Percentiles rank a stretch among this genome's conserved stretches.
phyloP scores from a whole-genome alignment of 1,140 invertebrate species.

The Magallana ariakensis region DNA sequence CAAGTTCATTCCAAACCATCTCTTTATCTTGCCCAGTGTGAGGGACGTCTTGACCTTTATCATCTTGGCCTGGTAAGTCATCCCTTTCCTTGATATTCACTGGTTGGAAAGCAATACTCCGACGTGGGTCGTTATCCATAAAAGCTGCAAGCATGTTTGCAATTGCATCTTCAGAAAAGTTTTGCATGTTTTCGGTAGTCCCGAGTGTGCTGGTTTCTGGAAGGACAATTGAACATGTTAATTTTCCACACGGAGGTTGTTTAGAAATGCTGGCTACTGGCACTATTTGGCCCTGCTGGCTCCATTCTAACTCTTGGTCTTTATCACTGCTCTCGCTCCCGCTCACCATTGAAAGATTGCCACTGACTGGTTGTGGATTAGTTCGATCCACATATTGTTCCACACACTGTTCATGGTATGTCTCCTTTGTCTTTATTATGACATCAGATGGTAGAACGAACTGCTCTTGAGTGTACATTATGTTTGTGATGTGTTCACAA shows the following conservation, averaged over 20 bases:
- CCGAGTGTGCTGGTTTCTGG: not conserved
- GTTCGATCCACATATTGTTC: not conserved
- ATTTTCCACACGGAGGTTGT: not conserved
- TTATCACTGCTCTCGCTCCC: not conserved
- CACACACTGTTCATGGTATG: not conserved
- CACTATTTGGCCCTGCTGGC: not conserved
- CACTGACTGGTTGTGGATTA: not conserved
- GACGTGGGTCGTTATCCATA: no score
- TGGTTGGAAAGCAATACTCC: no score
- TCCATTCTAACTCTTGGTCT: not conserved
- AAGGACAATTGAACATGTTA: not conserved
- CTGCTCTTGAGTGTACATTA: not conserved
- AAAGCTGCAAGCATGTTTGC: no score
- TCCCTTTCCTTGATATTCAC: no score
- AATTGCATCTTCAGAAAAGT: no score
- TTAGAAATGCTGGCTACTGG: not conserved
- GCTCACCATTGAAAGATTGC: not conserved
- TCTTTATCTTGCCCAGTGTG: no score
- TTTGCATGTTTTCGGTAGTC: no score
- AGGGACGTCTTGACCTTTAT: no score
- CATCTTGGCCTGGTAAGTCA: no score
- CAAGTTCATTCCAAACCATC: no score
- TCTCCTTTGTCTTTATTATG: not conserved
- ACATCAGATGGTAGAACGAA: not conserved
- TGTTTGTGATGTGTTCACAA: not conserved